Base-by-base conservation (phyloP, 2,888 invertebrate genomes). In the Macrosiphum euphorbiae region DNA sequence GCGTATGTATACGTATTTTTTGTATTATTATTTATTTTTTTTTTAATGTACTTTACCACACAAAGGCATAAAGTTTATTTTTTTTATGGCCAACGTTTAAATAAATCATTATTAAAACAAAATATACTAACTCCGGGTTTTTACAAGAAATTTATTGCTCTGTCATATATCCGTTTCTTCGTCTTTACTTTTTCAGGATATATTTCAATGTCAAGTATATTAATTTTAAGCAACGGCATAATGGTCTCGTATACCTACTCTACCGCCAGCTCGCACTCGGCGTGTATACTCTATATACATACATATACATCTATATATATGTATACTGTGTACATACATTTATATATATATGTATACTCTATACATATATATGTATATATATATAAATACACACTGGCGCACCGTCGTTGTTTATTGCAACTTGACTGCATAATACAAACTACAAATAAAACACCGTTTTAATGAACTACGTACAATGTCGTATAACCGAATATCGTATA, bases 41-140 rank as follows among this genome's bases (percentile, higher is more conserved):
- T 78, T 78, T 35, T 20, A 78, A 78, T 78, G 20, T 86, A 85
- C 85, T 85, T 44, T 86, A 28, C 86, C n/a, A 13, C 13, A 44
- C 44, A 47, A 47, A 86, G 16, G 86, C 86, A 86, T 86, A 86
- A 86, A 86, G 86, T 52, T 35, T 35, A 24, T 88, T 88, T 55
- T 61, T 50, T 20, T 26, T n/a, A 67, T 47, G 44, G 26, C 41
- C n/a, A n/a, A 90, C 58, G 41, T 84, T 91, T 55, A 84, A 84
- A 91, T 85, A 91, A 85, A 91, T 91, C 91, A 85, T 84, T 91
- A 85, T 91, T 91, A 55, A 91, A 91, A 91, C 35, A 61, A 67
- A 35, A 88, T 88, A 88, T 52, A 50, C 67, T 41, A 28, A 84
- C 41, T 41, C 50, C 26, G 52, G 84, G 90, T 26, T 44, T 52